Evolutionary conservation across 1,140 invertebrate genomes (phyloP), one percentile per base, ranked within the genome.

Genomic region (Geopemphigus sp.): DNA sequence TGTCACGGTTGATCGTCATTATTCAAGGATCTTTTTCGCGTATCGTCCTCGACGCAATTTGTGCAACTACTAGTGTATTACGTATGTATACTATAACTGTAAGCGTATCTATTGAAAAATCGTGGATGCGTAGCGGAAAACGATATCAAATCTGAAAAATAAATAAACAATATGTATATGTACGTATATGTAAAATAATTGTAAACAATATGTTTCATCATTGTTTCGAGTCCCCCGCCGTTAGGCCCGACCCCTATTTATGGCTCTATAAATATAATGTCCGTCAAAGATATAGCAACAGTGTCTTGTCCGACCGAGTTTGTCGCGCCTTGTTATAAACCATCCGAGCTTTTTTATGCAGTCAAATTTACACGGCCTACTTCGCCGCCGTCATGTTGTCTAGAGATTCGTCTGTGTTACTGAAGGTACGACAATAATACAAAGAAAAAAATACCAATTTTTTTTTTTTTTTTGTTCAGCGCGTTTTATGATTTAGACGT

Each of bases 141-240:
- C 22, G n/a, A 45, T 78, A 61, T 78, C 57, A 61, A 61, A 61
- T 76, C 19, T 12, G 19, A 76, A 76, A 61, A 61, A 70, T 22
- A 50, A 68, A 70, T 68, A 22, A 32, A 47, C 47, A 45, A 74
- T 24, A 54, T 24, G 10, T 29, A n/a, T 39, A 39, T 39, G 15
- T 39, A 39, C 8, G 8, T 39, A 39, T 39, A 39, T 39, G 32
- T 4, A 39, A 39, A 39, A n/a, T n/a, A n/a, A 73, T 74, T 74
- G 72, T 74, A 74, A 76, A 76, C 56, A 59, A 76, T 76, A 76
- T 57, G 56, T 76, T 76, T 76, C n/a, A 59, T 76, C 22, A 24
- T 76, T 39, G 32, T 39, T 3, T 39, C 32, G 3, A 15, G 26
- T 32, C 32, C 73, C 32, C 22, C 73, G 32, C n/a, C 72, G 22